These are phyloP conservation scores for Eurytoma adleriae DNA, from an alignment of 2,888 invertebrate genomes.

Conservation along the genomic window DNA sequence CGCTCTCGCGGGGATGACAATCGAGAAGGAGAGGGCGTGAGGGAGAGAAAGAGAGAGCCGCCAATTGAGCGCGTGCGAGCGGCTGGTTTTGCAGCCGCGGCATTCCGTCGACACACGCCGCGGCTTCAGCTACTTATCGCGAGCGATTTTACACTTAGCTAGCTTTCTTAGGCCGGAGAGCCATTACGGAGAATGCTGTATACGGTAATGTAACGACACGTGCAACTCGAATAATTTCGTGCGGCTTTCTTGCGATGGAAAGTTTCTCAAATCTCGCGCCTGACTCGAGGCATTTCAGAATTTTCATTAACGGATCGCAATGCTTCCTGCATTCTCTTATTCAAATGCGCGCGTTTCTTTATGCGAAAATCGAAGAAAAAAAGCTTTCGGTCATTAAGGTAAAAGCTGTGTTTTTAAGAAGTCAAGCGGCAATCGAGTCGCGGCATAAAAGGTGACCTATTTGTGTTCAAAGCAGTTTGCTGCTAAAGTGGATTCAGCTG, in stretches of 20 bases:
- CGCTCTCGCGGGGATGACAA: slow-evolving; percentile 46
- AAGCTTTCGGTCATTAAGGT: too few relatives aligned
- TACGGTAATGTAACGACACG: slow-evolving; percentile 12
- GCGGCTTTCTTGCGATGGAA: background rate
- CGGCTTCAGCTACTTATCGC: slow-evolving; percentile 45
- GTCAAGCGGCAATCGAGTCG: background rate
- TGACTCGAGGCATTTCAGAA: too few relatives aligned
- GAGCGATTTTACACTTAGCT: slow-evolving; percentile 47
- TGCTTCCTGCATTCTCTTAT: too few relatives aligned
- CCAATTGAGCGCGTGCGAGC: background rate
- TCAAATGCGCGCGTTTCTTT: too few relatives aligned
- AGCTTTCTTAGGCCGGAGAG: slow-evolving; percentile 30
- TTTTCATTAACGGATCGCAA: too few relatives aligned
- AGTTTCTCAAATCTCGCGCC: too few relatives aligned
- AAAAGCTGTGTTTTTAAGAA: too few relatives aligned
- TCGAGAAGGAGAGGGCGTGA: slow-evolving; percentile 4
- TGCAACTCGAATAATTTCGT: too few relatives aligned
- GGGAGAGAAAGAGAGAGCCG: background rate
- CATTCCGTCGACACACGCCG: slow-evolving; percentile 35
- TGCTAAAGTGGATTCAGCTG: slow-evolving; percentile 45
- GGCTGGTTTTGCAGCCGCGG: background rate
- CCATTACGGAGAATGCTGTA: slow-evolving; percentile 3
- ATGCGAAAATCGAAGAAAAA: too few relatives aligned
- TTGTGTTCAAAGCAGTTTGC: slow-evolving; percentile 9
- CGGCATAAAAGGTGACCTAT: background rate